These are phyloP conservation scores for Diplodus puntazzo DNA, from an alignment of 2,797 vertebrate species.

Conservation along the genomic window DNA sequence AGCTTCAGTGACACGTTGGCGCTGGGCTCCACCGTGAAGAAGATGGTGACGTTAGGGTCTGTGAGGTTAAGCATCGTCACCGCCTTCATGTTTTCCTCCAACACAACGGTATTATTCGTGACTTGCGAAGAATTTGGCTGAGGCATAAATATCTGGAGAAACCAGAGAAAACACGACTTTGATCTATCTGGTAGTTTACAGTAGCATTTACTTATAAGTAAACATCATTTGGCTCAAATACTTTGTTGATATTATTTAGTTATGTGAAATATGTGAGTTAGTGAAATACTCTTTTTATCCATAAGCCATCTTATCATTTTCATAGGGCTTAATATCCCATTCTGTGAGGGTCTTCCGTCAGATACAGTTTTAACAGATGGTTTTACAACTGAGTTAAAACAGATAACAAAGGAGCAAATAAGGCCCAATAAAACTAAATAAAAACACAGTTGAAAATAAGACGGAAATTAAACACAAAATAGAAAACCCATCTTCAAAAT, in stretches of 20 bases:
- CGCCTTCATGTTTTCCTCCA: slow-evolving; percentile 49
- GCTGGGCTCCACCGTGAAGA: slow-evolving; percentile 71
- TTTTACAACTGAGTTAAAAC: too few relatives aligned
- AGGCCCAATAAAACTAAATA: too few relatives aligned
- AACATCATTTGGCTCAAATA: not conserved
- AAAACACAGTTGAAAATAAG: too few relatives aligned
- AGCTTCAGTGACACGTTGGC: slow-evolving; percentile 70
- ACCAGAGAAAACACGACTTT: slow-evolving; percentile 14
- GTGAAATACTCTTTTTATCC: too few relatives aligned
- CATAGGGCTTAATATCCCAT: too few relatives aligned
- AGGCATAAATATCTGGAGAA: slow-evolving; percentile 79
- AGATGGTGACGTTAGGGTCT: slow-evolving; percentile 72
- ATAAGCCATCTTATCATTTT: too few relatives aligned
- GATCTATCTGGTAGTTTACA: not conserved
- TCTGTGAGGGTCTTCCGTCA: too few relatives aligned
- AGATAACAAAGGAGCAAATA: too few relatives aligned
- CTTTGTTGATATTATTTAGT: not conserved
- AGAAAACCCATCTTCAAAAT: too few relatives aligned
- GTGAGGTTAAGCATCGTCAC: slow-evolving; percentile 73
- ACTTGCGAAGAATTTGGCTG: slow-evolving; percentile 24
- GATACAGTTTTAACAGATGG: too few relatives aligned
- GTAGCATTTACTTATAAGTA: not conserved
- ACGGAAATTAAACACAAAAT: too few relatives aligned
- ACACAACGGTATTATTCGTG: not conserved
- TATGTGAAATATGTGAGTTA: too few relatives aligned